A percentile compares a stretch with the other conserved stretches of the same genome.
These are phyloP conservation scores for Ptychodera flava DNA, from an alignment of 35 echinoderm and acorn worm species.

Conservation along the genomic window DNA sequence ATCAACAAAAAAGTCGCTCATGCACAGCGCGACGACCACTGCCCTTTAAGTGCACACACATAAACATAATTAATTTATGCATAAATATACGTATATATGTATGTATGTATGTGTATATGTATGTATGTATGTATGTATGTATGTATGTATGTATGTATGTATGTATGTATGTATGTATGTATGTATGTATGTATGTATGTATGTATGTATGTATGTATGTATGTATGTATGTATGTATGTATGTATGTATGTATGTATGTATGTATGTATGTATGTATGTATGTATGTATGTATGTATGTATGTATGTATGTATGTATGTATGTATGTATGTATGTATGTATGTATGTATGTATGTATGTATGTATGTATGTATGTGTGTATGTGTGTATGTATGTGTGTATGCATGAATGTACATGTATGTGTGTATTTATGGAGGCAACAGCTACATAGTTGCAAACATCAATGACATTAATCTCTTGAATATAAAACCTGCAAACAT, in stretches of 20 bases:
- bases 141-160: background rate
- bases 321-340: background rate
- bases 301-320: background rate
- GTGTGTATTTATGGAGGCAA: too few species aligned
- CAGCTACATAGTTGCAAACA: too few species aligned
- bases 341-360: background rate
- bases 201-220: background rate
- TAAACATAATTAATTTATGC: too few species aligned
- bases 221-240: background rate
- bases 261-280: background rate
- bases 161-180: background rate
- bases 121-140: slow-evolving; percentile 2
- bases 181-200: background rate
- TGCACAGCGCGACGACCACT: too few species aligned
- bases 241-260: background rate
- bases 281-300: too few species aligned
- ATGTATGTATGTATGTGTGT: background rate
- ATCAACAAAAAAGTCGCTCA: too few species aligned
- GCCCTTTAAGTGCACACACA: too few species aligned
- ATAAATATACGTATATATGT: background rate
- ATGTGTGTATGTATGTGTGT: background rate
- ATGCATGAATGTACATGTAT: background rate
- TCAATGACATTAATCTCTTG: too few species aligned
- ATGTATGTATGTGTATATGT: background rate
- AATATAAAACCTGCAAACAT: too few species aligned